A percentile compares a stretch with the other conserved stretches of the same genome.
These are phyloP conservation scores for Drosophila ficusphila DNA, from an alignment of 1,140 invertebrate species.

Conservation along the genomic window DNA sequence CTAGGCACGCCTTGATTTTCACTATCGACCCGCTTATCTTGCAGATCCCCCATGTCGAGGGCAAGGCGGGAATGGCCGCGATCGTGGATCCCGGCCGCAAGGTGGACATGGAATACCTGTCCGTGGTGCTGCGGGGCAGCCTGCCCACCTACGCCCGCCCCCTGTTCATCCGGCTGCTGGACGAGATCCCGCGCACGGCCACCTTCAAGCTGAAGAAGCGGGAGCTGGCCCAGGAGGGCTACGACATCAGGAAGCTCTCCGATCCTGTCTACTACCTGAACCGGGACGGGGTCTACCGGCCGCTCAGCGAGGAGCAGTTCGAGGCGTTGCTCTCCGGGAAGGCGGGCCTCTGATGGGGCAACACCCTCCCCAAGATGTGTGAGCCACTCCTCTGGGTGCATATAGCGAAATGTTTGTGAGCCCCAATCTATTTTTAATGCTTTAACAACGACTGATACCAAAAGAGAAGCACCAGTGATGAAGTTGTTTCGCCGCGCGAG, in stretches of 20 bases:
- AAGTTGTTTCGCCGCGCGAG: constrained; percentile 12
- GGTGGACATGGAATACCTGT: constrained; percentile 88
- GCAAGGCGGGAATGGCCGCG: constrained; percentile 97
- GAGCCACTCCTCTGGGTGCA: not conserved
- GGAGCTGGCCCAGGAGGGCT: constrained; percentile 92
- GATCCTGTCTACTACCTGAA: constrained; percentile 92
- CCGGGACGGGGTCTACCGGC: constrained; percentile 87
- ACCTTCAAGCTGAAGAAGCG: constrained; percentile 97
- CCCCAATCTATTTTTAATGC: constrained; percentile 50
- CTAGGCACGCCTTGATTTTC: constrained; percentile 13
- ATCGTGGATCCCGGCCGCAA: constrained; percentile 91
- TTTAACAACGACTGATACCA: constrained; percentile 72
- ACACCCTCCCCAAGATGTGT: not conserved
- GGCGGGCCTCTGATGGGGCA: constrained; percentile 86
- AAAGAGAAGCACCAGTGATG: constrained; percentile 7
- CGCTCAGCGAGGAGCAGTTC: constrained; percentile 88
- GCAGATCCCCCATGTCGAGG: constrained; percentile 93
- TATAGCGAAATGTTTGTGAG: constrained; percentile 24
- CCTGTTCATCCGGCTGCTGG: constrained; percentile 93
- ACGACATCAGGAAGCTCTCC: constrained; percentile 86
- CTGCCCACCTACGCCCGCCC: constrained; percentile 95
- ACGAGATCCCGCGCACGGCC: constrained; percentile 92
- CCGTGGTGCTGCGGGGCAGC: constrained; percentile 87
- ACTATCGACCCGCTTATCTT: constrained; percentile 40
- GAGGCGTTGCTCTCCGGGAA: constrained; percentile 87